A percentile compares a stretch with the other conserved stretches of the same genome.
Conservation (phyloP, 1,140 invertebrate genomes). For the Drosophila sp. region DNA sequence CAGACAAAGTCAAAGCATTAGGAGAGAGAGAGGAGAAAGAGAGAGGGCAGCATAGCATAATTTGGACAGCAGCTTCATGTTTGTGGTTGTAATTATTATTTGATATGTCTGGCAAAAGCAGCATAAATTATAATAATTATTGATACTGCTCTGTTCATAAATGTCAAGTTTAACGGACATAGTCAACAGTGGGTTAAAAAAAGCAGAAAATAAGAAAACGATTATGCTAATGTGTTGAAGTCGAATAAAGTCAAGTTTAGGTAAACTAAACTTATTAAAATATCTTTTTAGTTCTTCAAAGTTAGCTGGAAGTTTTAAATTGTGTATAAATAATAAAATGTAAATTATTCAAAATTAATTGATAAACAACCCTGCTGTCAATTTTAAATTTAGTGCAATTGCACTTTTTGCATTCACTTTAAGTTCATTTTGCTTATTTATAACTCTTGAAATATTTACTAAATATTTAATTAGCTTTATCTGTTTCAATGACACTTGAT, state of each 20-base stretch:
- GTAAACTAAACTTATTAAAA: too few relatives aligned
- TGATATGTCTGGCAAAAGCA: slow-evolving; percentile 16
- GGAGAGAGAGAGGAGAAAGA: background rate
- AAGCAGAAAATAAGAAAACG: background rate
- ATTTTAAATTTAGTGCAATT: too few relatives aligned
- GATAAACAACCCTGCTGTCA: too few relatives aligned
- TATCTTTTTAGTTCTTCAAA: too few relatives aligned
- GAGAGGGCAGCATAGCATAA: slow-evolving; percentile 3
- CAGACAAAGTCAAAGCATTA: background rate
- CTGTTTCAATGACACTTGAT: background rate
- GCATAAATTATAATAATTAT: slow-evolving; percentile 33
- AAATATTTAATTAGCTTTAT: too few relatives aligned
- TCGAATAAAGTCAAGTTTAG: background rate
- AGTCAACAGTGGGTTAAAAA: too few relatives aligned
- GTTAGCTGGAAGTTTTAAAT: background rate
- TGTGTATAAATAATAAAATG: too few relatives aligned
- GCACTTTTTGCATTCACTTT: too few relatives aligned
- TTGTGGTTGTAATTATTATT: slow-evolving; percentile 38
- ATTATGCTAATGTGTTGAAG: background rate
- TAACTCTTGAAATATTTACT: too few relatives aligned
- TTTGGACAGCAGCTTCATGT: slow-evolving; percentile 8
- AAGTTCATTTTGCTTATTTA: too few relatives aligned
- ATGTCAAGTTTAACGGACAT: too few relatives aligned
- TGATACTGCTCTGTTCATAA: slow-evolving; percentile 10
- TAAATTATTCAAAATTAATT: too few relatives aligned